Base-by-base conservation (phyloP, 2,797 vertebrate species). In the Euphonia xanthogaster region DNA sequence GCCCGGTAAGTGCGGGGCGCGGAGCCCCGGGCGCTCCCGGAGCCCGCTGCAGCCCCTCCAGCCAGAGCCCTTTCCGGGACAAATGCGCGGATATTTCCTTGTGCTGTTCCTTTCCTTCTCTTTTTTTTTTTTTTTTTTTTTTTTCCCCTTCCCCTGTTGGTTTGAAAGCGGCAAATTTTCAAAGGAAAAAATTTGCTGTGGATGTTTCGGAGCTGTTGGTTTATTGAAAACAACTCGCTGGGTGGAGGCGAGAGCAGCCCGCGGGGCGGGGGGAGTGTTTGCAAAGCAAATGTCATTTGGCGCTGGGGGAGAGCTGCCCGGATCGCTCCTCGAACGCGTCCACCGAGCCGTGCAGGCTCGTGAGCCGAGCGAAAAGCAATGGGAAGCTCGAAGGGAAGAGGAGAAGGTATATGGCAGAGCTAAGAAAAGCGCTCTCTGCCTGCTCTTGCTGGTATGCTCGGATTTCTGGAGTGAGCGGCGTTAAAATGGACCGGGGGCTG, bases 221-320 rank as follows among this genome's bases (percentile, higher is more conserved):
- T 71, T 65, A n/a, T 24, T 66, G 92, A 31, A 88, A 78, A 65
- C 89, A 66, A 23, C 45, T 57, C 73, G 40, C 70, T 24, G 89
- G 78, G 84, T 47, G 93, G 93, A 93, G 91, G 93, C 40, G 60
- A 76, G 77, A 73, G 88, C 93, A 33, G 92, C 61, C 54, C 14
- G 86, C 16, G 53, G 58, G 20, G 73, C 20, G 60, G 62, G 51
- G 91, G 62, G 71, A 76, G 84, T 17, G 54, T 63, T 85, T 48
- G 89, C 48, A 24, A 23, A 54, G 71, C 77, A 25, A 60, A 77
- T 76, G 79, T 84, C 80, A 44, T 6, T 62, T 14, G 63, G 90
- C 75, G 50, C 20, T 35, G 37, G 42, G 75, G 71, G 17, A 53
- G 57, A 66, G 30, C n/a, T 35, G 92, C 60, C 51, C 24, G 3